Evolutionary conservation across 2,797 vertebrate species (phyloP).

Genomic region (Peromyscus melanophrys): DNA sequence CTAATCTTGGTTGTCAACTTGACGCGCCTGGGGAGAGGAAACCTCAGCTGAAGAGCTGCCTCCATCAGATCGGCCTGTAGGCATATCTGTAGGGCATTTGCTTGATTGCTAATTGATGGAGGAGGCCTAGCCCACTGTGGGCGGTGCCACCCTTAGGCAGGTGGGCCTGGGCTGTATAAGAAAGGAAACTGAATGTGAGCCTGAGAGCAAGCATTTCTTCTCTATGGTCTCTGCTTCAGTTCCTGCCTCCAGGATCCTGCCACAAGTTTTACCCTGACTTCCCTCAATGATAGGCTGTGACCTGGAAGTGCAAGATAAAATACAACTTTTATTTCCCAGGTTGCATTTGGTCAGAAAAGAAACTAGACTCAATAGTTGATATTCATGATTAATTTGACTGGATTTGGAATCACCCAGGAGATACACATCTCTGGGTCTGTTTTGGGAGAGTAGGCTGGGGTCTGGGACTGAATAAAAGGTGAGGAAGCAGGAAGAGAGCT

Average conservation of each 20-base stretch:
- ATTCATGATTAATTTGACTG: neutral
- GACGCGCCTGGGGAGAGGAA: neutral
- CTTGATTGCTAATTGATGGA: neutral
- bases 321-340: neutral
- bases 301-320: neutral
- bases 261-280: neutral
- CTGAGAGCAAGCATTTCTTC: neutral
- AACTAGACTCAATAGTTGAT: neutral
- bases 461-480: neutral
- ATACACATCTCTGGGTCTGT: neutral
- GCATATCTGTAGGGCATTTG: neutral
- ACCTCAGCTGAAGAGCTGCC: neutral
- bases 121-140: neutral
- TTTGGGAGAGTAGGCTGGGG: neutral
- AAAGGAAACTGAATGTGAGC: neutral
- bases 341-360: neutral
- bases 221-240: neutral
- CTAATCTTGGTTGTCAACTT: neutral
- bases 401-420: neutral
- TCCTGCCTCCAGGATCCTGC: neutral
- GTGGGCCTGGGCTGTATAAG: neutral
- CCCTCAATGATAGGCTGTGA: neutral
- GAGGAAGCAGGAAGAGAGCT: neutral
- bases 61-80: neutral
- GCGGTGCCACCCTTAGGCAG: neutral